Base-by-base conservation (phyloP, 2,797 vertebrate genomes). In the Myotis myotis region DNA sequence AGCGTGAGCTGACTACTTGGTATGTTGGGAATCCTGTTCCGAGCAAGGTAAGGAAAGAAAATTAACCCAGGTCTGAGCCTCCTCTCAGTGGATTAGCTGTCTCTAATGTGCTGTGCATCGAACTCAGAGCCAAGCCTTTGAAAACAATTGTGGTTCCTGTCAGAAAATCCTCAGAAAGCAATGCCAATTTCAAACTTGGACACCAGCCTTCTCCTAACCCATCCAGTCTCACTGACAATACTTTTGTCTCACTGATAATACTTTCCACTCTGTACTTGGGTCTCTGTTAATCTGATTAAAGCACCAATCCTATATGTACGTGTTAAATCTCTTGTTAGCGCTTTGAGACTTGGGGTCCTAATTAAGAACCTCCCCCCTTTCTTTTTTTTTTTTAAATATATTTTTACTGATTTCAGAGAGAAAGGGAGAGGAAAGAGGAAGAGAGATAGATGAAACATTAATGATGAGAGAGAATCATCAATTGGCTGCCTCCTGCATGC, bases 201-300 rank as follows among this genome's bases (percentile, higher is more conserved):
- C 7, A 3, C 62, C 47, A 57, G 81, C 76, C 60, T 12, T 76
- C 55, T 94, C 30, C 72, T 51, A 60, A 11, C 22, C 16, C 3
- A 13, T 55, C 76, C 23, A 41, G 4, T 30, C 89, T 82, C 89
- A 89, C 79, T 70, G 81, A 70, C 53, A 78, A 0, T 89, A 47
- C 13, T 47, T 47, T 47, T 12, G 47, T 47, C 13, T 47, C 47
- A 13, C 47, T 47, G 47, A 13, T 47, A 47, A 47, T 91, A 64
- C 23, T 68, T 93, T 87, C 75, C 57, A 53, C 68, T 89, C 84
- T 87, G 87, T 47, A 16, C 64, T 81, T 82, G 76, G 53, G 44
- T 79, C n/a, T 68, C 85, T 57, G n/a, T 87, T 96, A 95, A 93
- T 96, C 74, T 44, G 38, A 64, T 93, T 94, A 79, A 96, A 95